Base-by-base conservation (phyloP, 2,797 vertebrate genomes). In the Micropoecilia bifurca region DNA sequence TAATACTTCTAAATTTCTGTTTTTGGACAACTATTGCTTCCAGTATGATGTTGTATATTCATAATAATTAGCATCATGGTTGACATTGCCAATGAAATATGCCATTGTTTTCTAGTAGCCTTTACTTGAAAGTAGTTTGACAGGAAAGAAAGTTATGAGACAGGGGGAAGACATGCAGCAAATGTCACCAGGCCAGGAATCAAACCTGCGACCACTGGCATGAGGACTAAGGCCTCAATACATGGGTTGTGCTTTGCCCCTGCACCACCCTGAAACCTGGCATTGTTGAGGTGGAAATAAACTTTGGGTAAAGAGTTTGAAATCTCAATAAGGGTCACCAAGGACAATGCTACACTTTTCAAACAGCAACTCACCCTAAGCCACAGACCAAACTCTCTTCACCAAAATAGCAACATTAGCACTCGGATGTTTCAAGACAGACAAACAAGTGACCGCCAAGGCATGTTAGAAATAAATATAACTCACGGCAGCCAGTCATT, bases 381-480 rank as follows among this genome's bases (percentile, higher is more conserved):
- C 82, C 81, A 79, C 84, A 89, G 76, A 81, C 81, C 80, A 2
- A 85, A 82, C 28, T 75, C 77, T 86, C 71, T 78, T 59, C 66
- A 87, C 59, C 74, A 74, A 89, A 89, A 92, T 80, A 59, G 85
- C 75, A 53, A 59, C 80, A 39, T 80, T 87, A 90, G 85, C 87
- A 91, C 63, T 89, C 73, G 79, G 81, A 87, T 77, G 81, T 86
- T 90, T 90, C 85, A 84, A 84, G 83, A 80, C 75, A 76, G 80
- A 61, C 80, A 77, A 90, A 88, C 82, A 85, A 90, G 71, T 88
- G 82, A 75, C 85, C 79, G 83, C 76, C 46, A 57, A 80, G 73
- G 75, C 50, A 82, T 61, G 83, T 79, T 73, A 14, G 76, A 89
- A 86, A 82, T 86, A 88, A 86, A 87, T 85, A 80, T 88, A 84